Percentiles rank a stretch among this genome's conserved stretches.
phyloP scores from a whole-genome alignment of 1,140 invertebrate species.

The Nasonia giraulti region DNA sequence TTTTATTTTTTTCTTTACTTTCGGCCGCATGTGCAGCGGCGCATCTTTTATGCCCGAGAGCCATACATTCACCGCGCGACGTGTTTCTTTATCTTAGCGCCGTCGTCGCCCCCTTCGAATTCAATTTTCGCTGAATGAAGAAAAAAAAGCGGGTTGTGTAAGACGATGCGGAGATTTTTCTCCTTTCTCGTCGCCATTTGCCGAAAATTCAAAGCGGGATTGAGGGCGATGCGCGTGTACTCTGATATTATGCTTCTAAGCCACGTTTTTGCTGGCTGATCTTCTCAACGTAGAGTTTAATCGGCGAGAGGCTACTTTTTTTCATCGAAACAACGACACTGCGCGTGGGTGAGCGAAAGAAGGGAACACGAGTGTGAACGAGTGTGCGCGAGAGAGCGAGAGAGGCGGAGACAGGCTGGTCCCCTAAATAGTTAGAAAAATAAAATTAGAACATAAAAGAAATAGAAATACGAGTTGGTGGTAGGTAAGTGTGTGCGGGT shows the following conservation, averaged over 20 bases:
- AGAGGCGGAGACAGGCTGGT: conserved; percentile 37
- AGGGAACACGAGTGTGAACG: conserved; percentile 9
- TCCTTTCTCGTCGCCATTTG: not conserved
- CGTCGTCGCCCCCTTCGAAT: conserved; percentile 9
- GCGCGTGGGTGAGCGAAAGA: not conserved
- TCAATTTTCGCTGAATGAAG: conserved; percentile 39
- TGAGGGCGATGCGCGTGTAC: not conserved
- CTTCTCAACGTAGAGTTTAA: not conserved
- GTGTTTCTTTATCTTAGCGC: conserved; percentile 5
- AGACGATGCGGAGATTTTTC: not conserved
- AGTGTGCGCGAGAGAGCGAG: conserved; percentile 32
- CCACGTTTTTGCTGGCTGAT: no score
- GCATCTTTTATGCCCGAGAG: conserved; percentile 20
- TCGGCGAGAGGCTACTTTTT: not conserved
- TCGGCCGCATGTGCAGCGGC: not conserved
- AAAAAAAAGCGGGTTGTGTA: not conserved
- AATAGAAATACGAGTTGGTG: conserved; percentile 24
- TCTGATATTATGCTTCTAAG: not conserved
- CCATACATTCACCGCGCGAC: conserved; percentile 17
- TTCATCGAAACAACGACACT: not conserved
- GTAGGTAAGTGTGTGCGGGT: conserved; percentile 62
- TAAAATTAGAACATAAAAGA: not conserved
- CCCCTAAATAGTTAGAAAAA: not conserved
- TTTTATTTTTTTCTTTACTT: conserved; percentile 21
- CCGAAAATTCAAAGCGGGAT: not conserved